A percentile compares a stretch with the other conserved stretches of the same genome.
phyloP scores from a whole-genome alignment of 1,140 invertebrate genomes.

The Anoplolepis gracilipes region DNA sequence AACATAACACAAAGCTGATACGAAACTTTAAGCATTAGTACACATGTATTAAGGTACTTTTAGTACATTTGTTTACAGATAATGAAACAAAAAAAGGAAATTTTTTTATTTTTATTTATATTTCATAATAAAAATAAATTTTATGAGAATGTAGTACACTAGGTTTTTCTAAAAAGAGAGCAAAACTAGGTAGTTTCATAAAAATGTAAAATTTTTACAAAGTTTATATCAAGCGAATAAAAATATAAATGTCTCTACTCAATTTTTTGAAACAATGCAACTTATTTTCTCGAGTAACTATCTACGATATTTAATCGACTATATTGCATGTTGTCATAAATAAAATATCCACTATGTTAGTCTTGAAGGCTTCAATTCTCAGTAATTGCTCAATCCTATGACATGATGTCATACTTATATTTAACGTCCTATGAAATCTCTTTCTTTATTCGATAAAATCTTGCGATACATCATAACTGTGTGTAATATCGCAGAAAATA shows the following conservation, averaged over 20 bases:
- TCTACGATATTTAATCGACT: background rate
- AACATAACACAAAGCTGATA: too few species aligned
- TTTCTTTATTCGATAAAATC: slow-evolving; percentile 28
- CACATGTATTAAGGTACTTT: too few species aligned
- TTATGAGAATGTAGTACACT: background rate
- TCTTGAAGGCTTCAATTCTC: background rate
- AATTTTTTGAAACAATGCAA: too few species aligned
- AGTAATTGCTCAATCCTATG: slow-evolving; percentile 18
- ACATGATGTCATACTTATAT: slow-evolving; percentile 35
- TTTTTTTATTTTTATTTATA: background rate
- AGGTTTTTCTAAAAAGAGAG: slow-evolving; percentile 1
- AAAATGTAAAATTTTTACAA: background rate
- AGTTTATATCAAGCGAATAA: background rate
- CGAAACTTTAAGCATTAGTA: too few species aligned
- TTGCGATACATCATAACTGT: background rate
- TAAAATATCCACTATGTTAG: background rate
- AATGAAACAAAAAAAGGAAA: too few species aligned
- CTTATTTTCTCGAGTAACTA: too few species aligned
- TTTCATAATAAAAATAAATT: background rate
- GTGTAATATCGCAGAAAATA: slow-evolving; percentile 10
- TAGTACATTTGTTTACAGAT: too few species aligned
- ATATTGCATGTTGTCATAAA: slow-evolving; percentile 7
- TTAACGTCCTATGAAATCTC: slow-evolving; percentile 5
- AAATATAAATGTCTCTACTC: background rate
- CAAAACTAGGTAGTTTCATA: background rate